Conservation (phyloP, 1,140 invertebrate genomes). For the Dysdera silvatica region DNA sequence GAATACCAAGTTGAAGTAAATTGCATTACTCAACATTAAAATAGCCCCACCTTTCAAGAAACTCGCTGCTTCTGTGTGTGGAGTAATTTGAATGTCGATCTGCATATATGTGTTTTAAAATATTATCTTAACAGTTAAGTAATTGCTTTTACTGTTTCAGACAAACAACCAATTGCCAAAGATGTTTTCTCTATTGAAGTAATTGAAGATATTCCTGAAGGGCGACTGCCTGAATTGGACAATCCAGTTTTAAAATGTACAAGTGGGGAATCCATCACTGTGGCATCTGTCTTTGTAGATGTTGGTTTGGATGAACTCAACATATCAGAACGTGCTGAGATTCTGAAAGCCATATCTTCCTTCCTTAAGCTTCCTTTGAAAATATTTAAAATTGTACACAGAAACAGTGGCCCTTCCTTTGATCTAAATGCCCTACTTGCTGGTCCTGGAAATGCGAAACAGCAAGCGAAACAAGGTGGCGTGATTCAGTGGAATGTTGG, state of each 20-base stretch:
- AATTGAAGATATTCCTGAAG: slow-evolving; percentile 31
- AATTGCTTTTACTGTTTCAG: not conserved
- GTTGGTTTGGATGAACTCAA: slow-evolving; percentile 37
- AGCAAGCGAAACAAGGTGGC: slow-evolving; percentile 46
- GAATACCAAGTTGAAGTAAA: too few relatives aligned
- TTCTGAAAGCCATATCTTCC: slow-evolving; percentile 36
- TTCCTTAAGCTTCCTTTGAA: slow-evolving; percentile 38
- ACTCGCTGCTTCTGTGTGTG: too few relatives aligned
- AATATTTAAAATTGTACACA: slow-evolving; percentile 47
- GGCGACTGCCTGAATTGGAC: not conserved
- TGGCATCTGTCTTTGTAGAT: slow-evolving; percentile 42
- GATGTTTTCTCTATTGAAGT: slow-evolving; percentile 54
- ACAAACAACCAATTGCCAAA: slow-evolving; percentile 43
- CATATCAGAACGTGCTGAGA: slow-evolving; percentile 32
- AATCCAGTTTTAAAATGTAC: slow-evolving; percentile 33
- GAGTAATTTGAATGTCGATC: too few relatives aligned
- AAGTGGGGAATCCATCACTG: slow-evolving; percentile 39
- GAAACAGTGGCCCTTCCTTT: slow-evolving; percentile 38
- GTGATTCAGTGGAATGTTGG: slow-evolving; percentile 57
- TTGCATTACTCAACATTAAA: too few relatives aligned
- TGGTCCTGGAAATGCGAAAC: slow-evolving; percentile 53
- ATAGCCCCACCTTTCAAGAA: too few relatives aligned
- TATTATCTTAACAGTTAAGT: not conserved
- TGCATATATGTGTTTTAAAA: not conserved
- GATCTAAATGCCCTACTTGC: slow-evolving; percentile 49